These are phyloP conservation scores for Dorcus hopei DNA, from an alignment of 2,888 invertebrate genomes.

Conservation along the genomic window DNA sequence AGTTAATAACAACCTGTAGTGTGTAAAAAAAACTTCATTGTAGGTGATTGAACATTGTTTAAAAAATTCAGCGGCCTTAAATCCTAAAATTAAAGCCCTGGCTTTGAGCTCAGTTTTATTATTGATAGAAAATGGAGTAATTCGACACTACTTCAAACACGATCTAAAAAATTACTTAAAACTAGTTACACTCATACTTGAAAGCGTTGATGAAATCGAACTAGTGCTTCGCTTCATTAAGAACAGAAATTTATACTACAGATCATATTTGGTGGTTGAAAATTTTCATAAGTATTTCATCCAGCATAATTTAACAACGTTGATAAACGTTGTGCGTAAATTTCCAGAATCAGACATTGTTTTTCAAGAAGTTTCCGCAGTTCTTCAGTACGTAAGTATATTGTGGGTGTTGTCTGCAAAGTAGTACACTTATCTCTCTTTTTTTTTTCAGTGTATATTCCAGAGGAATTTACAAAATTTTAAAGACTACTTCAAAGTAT, in stretches of 20 bases:
- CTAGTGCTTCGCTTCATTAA: constrained; percentile 23
- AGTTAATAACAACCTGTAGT: too few species aligned
- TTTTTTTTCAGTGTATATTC: constrained; percentile 36
- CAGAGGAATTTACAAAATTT: constrained; percentile 29
- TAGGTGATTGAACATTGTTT: too few species aligned
- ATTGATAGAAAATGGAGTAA: constrained; percentile 29
- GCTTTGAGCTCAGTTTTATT: too few species aligned
- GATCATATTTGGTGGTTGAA: constrained; percentile 20
- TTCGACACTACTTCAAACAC: constrained; percentile 36
- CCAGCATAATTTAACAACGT: constrained; percentile 22
- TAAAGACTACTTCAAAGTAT: constrained; percentile 24
- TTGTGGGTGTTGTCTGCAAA: background rate
- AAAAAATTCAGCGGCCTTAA: too few species aligned
- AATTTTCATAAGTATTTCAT: constrained; percentile 28
- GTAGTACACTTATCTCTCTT: constrained; percentile 7
- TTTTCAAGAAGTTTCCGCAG: constrained; percentile 25
- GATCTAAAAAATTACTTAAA: constrained; percentile 32
- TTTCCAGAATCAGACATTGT: constrained; percentile 23
- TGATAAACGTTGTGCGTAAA: constrained; percentile 23
- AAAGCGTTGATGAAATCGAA: constrained; percentile 18
- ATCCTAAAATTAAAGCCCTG: too few species aligned
- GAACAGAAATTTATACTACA: constrained; percentile 27
- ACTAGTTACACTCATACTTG: constrained; percentile 27
- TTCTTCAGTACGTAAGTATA: constrained; percentile 32
- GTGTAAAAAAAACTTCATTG: too few species aligned